Conservation (phyloP, 1,140 invertebrate genomes). For the Hormaphis cornu region DNA sequence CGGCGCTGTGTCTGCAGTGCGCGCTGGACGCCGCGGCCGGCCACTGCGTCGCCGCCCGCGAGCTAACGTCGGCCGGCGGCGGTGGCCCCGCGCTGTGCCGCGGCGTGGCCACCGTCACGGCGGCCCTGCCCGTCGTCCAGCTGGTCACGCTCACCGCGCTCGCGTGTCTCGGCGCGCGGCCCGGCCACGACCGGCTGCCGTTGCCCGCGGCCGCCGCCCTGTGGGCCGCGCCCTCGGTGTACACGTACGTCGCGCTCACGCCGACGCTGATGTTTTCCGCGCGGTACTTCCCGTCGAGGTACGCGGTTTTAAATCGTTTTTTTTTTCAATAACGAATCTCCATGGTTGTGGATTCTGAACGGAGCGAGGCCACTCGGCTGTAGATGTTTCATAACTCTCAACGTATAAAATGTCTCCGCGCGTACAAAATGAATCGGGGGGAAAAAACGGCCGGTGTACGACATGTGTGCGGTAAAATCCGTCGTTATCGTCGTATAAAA, state of each 20-base stretch:
- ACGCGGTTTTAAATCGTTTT: too few relatives aligned
- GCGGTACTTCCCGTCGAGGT: constrained; percentile 9
- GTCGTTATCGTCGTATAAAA: too few relatives aligned
- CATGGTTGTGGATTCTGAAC: too few relatives aligned
- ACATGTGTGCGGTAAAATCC: too few relatives aligned
- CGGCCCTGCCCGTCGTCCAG: background rate
- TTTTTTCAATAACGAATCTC: too few relatives aligned
- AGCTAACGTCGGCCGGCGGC: background rate
- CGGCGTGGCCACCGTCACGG: constrained; percentile 1
- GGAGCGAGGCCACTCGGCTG: too few relatives aligned
- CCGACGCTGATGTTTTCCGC: constrained; percentile 1
- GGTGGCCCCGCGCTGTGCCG: background rate
- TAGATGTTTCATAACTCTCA: too few relatives aligned
- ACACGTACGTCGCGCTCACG: constrained; percentile 21
- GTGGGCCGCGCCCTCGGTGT: constrained; percentile 14
- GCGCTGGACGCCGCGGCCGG: constrained; percentile 2
- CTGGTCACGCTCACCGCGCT: constrained; percentile 17
- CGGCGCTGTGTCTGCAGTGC: constrained; percentile 16
- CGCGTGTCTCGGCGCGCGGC: background rate
- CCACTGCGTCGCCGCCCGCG: background rate
- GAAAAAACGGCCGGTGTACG: too few relatives aligned
- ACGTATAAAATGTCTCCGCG: too few relatives aligned
- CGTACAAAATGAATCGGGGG: too few relatives aligned
- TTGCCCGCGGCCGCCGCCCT: constrained; percentile 1
- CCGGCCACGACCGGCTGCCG: background rate